Percentiles rank a stretch among this genome's conserved stretches.
Evolutionary conservation across 2,888 invertebrate species (phyloP).

Genomic region (Volucella inanis): DNA sequence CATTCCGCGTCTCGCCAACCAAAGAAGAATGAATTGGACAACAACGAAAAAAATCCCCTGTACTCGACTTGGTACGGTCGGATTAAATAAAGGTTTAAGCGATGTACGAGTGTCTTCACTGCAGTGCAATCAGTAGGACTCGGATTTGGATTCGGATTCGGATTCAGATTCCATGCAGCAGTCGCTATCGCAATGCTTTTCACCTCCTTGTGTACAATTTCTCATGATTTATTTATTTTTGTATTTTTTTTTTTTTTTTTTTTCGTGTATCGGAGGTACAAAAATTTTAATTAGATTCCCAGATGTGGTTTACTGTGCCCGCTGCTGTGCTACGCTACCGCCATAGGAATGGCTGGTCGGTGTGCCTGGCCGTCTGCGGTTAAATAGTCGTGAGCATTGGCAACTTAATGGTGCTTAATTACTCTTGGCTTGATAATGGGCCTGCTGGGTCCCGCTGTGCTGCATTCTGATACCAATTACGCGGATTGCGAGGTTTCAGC

Average conservation of each 20-base stretch:
- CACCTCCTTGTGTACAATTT: constrained; percentile 63
- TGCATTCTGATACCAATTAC: constrained; percentile 73
- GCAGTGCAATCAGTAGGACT: constrained; percentile 29
- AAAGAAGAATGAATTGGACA: constrained; percentile 50
- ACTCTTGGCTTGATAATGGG: constrained; percentile 66
- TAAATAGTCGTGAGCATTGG: constrained; percentile 70
- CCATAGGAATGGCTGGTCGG: constrained; percentile 27
- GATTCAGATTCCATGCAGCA: constrained; percentile 39
- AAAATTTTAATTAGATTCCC: constrained; percentile 75
- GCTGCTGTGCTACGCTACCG: constrained; percentile 27
- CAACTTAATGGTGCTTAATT: constrained; percentile 73
- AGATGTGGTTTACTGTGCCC: constrained; percentile 72
- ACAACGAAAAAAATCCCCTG: constrained; percentile 49
- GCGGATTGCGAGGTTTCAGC: constrained; percentile 69
- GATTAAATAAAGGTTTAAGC: constrained; percentile 72
- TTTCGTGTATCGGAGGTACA: constrained; percentile 69
- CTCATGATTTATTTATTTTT: constrained; percentile 55
- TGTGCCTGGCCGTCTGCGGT: constrained; percentile 66
- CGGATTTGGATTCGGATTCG: neutral
- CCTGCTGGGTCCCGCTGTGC: constrained; percentile 49
- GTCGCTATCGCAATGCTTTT: constrained; percentile 42
- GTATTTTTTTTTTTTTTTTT: constrained; percentile 26
- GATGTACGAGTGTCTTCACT: constrained; percentile 23
- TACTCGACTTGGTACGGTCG: constrained; percentile 25
- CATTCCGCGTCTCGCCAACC: constrained; percentile 67